Base-by-base conservation (phyloP, 2,888 invertebrate species). In the Hofmannophila pseudospretella region DNA sequence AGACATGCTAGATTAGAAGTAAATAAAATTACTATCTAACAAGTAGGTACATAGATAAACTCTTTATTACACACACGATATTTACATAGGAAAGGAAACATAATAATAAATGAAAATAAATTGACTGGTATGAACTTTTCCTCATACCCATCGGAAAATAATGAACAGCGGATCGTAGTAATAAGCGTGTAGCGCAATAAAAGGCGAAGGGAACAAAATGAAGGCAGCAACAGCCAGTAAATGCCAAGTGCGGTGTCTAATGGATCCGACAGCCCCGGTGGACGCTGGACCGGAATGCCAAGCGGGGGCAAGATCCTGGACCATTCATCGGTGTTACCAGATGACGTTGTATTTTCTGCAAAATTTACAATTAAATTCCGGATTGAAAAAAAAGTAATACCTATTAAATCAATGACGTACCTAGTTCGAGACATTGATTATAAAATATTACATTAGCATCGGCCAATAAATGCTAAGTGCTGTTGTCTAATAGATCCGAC, bases 251-350 rank as follows among this genome's bases (percentile, higher is more conserved):
- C 39, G 40, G 32, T 47, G 47, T 48, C 46, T 57, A 43, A 57
- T 59, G 47, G 49, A 51, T 48, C 39, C 42, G 33, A 25, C 38
- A 20, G 26, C 36, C 31, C 33, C 20, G 33, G 38, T 42, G 41
- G 39, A 42, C 38, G 39, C 34, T 45, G 44, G 54, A 51, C 51
- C 48, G 54, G 48, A 47, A 48, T 54, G 54, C 44, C 44, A 47
- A 41, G 37, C 37, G 36, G 28, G 40, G 31, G 31, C 40, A 41
- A 41, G 10, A 23, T 22, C 40, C 36, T 41, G 40, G 14, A 30
- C 29, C 30, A 13, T 36, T 7, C 29, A 11, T 11, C 27, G 27
- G 27, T 11, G 27, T 27, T 27, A 11, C 27, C 27, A 11, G 11
- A 10, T 12, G 11, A 10, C 7, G 4, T 5, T 23, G 2, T 3